Evolutionary conservation across 37 sponge, comb jelly and placozoan species (phyloP), one percentile per base, ranked within the genome.

Genomic region (Bolinopsis microptera): DNA sequence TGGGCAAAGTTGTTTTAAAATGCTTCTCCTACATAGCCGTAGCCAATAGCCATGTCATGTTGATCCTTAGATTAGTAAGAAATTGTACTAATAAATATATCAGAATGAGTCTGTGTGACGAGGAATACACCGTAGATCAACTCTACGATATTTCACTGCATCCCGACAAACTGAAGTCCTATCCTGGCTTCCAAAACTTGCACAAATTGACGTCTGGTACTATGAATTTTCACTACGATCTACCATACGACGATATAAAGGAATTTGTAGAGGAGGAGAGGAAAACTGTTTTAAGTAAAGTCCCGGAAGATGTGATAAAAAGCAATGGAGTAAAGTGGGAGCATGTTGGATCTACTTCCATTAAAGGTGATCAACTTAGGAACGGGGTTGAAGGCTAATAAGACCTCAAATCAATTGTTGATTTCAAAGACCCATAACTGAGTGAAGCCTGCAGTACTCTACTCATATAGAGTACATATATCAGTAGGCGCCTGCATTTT

Each of bases 271-370:
- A 34, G 80, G 80, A 77, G 35, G 80, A 77, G 35, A 77, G 36
- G 35, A 36, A 33, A 1, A 5, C 36, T 1, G 13, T 77, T 32
- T 16, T 77, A 21, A 32, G 18, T 13, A 32, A 36, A 1, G 33
- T 77, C 13, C 80, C 80, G 0, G 35, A 1, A 1, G 36, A 77
- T 31, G 32, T 77, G 21, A 32, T 77, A 77, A 22, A 31, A 5
- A 34, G 33, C 0, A 32, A 34, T 27, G 80, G 36, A 35, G 21
- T 77, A 18, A 32, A 31, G 36, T 77, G 80, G 80, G 80, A 77
- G 18, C 80, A 77, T 77, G 80, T 77, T 9, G 80, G 80, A 35
- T 77, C 80, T 32, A 77, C 80, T 77, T 77, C 80, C 3, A 77
- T 77, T 32, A 77, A 77, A 77, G 80, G 80, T 77, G n/a, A 24